Evolutionary conservation across 2,113 vertebrate species (phyloP), one percentile per base, ranked within the genome.

Genomic region (Platanista minor): DNA sequence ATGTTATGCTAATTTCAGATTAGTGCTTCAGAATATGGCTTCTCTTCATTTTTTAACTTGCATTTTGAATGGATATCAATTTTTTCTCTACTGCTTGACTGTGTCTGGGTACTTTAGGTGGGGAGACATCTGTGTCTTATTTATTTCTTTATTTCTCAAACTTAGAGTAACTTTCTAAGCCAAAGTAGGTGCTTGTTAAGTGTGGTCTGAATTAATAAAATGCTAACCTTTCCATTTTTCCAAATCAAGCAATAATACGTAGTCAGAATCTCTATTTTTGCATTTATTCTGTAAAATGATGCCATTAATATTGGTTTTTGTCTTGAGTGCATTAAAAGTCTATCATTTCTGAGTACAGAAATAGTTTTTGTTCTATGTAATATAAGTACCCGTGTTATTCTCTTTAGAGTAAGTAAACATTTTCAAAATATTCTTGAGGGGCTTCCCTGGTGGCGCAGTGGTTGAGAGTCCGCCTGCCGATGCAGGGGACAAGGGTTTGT

Each of bases 341-440:
- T 69, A 33, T 67, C 0, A 57, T 75, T 96, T 71, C n/a, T 29
- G 29, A 71, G 3, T 46, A 13, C 2, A 46, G 7, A 29, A 52
- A 39, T 66, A 54, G 25, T 67, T 66, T 92, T 69, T 87, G 11
- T 74, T 87, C 31, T 84, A 25, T 94, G 1, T 67, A 64, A 39
- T 81, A 17, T 54, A 61, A 74, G 20, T 12, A 74, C 3, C 8
- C 80, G 8, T 72, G 12, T 66, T 75, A 6, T 52, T 91, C 1
- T 41, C 11, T 5, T 91, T 23, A 66, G 25, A 74, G 13, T 95
- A 94, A 92, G 59, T 67, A 71, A 75, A 64, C 4, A 43, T 71
- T 93, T 90, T 49, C 41, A 39, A 94, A 96, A 83, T 90, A 75
- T 78, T 86, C 10, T 66, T 95, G 78, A 93, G n/a, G n/a, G n/a